phyloP scores from a whole-genome alignment of 37 sponge, comb jelly and placozoan genomes.

The Aphrocallistes beatrix region DNA sequence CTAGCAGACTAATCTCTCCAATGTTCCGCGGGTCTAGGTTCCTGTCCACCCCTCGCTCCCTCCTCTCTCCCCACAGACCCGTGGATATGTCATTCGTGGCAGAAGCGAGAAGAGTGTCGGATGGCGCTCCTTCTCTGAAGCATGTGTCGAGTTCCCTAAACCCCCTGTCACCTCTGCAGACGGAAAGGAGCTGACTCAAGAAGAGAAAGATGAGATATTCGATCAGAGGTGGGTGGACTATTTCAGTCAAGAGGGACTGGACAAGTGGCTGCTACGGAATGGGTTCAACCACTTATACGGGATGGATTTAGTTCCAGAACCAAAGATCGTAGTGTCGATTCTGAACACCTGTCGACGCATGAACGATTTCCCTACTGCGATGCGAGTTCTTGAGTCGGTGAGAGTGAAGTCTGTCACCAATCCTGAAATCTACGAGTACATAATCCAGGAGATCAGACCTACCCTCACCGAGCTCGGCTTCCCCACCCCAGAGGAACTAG shows the following conservation, averaged over 20 bases:
- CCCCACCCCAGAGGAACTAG: conserved; percentile 84
- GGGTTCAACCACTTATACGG: conserved; percentile 83
- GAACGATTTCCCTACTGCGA: conserved; percentile 68
- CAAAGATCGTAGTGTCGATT: conserved; percentile 68
- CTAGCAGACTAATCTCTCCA: too few species aligned
- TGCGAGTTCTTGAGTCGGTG: conserved; percentile 77
- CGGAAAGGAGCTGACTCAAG: not conserved
- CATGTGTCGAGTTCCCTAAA: not conserved
- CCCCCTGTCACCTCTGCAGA: not conserved
- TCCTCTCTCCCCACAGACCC: not conserved
- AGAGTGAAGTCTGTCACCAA: conserved; percentile 67
- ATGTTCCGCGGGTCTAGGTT: too few species aligned
- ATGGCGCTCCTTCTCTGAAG: not conserved
- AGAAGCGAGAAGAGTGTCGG: not conserved
- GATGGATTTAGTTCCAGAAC: conserved; percentile 81
- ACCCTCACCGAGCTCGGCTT: conserved; percentile 76
- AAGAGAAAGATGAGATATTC: conserved; percentile 56
- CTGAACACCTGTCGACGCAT: conserved; percentile 61
- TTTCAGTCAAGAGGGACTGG: conserved; percentile 54
- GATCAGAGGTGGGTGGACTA: conserved; percentile 67
- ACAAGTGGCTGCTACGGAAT: conserved; percentile 49
- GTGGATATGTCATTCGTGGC: not conserved
- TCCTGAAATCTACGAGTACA: conserved; percentile 55
- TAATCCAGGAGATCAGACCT: conserved; percentile 51
- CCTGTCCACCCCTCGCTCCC: too few species aligned